Percentiles rank a stretch among this genome's conserved stretches.
Conservation (phyloP, 1,140 invertebrate genomes). For the Pseudomyrmex flavicornis region DNA sequence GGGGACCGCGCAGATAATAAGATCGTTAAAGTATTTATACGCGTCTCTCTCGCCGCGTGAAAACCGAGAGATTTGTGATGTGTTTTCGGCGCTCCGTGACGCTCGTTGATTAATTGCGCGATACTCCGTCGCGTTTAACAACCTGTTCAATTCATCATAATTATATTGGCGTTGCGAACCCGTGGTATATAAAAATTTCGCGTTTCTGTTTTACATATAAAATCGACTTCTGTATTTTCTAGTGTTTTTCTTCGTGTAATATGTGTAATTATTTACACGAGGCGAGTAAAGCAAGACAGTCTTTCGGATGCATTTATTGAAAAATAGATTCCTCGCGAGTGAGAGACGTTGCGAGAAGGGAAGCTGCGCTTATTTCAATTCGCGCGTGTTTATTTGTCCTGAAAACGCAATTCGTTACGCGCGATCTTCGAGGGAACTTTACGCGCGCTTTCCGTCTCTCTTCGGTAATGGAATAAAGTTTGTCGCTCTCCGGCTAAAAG, state of each 20-base stretch:
- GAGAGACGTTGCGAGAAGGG: background rate
- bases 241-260: too few relatives aligned
- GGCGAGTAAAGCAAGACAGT: background rate
- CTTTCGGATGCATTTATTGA: background rate
- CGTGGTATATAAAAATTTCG: slow-evolving; percentile 7
- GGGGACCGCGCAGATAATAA: slow-evolving; percentile 11
- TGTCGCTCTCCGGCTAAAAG: slow-evolving; percentile 54
- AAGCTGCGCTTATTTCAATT: slow-evolving; percentile 22
- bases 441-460: slow-evolving; percentile 29
- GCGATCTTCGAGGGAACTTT: slow-evolving; percentile 47
- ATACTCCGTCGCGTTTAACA: slow-evolving; percentile 43
- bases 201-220: slow-evolving; percentile 27
- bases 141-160: slow-evolving; percentile 54
- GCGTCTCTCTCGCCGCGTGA: background rate
- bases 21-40: slow-evolving; percentile 44
- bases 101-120: slow-evolving; percentile 46
- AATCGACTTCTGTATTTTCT: background rate
- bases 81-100: slow-evolving; percentile 32
- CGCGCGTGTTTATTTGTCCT: slow-evolving; percentile 27
- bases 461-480: slow-evolving; percentile 58
- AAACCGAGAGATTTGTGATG: slow-evolving; percentile 19
- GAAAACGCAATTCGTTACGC: slow-evolving; percentile 59
- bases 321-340: background rate
- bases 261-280: too few relatives aligned
- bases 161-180: slow-evolving; percentile 23